These are phyloP conservation scores for Pagrus major DNA, from an alignment of 2,113 vertebrate genomes.

Conservation along the genomic window DNA sequence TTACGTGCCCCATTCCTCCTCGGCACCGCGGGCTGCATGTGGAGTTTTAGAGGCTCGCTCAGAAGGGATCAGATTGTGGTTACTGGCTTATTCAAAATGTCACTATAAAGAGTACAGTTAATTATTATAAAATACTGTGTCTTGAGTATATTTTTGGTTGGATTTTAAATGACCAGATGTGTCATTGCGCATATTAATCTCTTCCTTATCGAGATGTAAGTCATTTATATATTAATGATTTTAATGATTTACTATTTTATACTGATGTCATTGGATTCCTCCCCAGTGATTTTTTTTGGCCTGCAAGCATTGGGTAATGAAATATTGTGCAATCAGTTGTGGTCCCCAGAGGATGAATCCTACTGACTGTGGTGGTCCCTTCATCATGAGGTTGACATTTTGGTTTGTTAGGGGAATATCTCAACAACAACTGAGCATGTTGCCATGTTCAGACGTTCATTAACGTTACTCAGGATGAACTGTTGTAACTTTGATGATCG, in stretches of 20 bases:
- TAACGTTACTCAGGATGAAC: background rate
- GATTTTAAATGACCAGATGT: background rate
- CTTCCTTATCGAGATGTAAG: background rate
- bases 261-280: background rate
- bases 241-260: background rate
- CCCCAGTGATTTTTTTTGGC: background rate
- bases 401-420: background rate
- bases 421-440: background rate
- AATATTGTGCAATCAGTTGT: too few species aligned
- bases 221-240: background rate
- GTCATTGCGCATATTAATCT: background rate
- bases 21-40: slow-evolving; percentile 23
- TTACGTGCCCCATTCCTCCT: slow-evolving; percentile 50
- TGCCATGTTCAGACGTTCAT: background rate
- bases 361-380: too few species aligned
- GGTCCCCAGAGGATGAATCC: too few species aligned
- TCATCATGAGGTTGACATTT: too few species aligned
- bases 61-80: slow-evolving; percentile 55
- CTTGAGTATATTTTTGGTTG: background rate
- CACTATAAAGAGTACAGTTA: slow-evolving; percentile 24
- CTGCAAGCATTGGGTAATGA: background rate
- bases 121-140: background rate
- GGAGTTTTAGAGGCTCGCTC: slow-evolving; percentile 35
- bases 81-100: slow-evolving; percentile 40
- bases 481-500: background rate